phyloP scores from a whole-genome alignment of 1,140 invertebrate genomes.

The Heliconius nattereri region DNA sequence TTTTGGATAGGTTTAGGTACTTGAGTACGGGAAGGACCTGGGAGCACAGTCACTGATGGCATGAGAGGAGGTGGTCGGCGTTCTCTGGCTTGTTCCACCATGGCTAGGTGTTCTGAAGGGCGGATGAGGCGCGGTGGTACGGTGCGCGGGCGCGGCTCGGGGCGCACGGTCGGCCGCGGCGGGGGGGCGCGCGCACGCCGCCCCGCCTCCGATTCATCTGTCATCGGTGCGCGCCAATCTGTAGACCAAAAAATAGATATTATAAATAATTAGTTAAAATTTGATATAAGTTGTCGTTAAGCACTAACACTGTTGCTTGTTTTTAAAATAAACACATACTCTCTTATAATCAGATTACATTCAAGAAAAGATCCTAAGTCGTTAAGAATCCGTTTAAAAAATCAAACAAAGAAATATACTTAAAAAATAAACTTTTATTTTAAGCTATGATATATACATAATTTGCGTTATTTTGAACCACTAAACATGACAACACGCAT shows the following conservation, averaged over 20 bases:
- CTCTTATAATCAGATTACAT: too few species aligned
- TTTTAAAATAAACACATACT: too few species aligned
- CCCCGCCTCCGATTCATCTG: slow-evolving; percentile 69
- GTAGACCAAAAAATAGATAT: slow-evolving; percentile 37
- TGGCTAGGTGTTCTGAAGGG: slow-evolving; percentile 69
- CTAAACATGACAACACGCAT: too few species aligned
- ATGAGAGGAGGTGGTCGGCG: slow-evolving; percentile 57
- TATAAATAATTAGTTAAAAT: too few species aligned
- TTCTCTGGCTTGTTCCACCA: slow-evolving; percentile 62
- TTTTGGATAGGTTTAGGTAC: not conserved
- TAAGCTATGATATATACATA: too few species aligned
- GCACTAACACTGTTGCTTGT: too few species aligned
- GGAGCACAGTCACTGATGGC: slow-evolving; percentile 52
- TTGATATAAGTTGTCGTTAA: too few species aligned
- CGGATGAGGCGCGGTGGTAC: slow-evolving; percentile 68
- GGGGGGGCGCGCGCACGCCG: slow-evolving; percentile 59
- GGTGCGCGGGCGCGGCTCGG: slow-evolving; percentile 59
- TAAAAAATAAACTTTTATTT: too few species aligned
- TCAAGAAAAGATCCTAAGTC: too few species aligned
- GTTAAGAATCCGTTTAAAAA: too few species aligned
- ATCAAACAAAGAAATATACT: too few species aligned
- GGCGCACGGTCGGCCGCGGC: slow-evolving; percentile 51
- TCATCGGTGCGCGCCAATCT: slow-evolving; percentile 78
- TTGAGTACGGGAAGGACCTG: slow-evolving; percentile 6
- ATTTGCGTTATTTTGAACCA: too few species aligned